These are phyloP conservation scores for Crotophaga sulcirostris DNA, from an alignment of 2,113 vertebrate genomes.

Conservation along the genomic window DNA sequence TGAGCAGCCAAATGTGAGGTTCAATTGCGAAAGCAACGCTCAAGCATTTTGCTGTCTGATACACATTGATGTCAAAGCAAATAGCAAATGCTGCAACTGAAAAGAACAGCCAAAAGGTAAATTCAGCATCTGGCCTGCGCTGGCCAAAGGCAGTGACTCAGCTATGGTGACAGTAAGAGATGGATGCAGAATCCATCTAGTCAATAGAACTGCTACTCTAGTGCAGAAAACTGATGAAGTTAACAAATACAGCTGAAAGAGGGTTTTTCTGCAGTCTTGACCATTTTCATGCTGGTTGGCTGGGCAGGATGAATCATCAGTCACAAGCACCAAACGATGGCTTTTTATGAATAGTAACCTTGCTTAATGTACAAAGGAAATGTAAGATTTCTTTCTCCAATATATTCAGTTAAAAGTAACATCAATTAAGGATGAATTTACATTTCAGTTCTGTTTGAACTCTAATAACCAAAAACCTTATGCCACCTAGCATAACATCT, in stretches of 20 bases:
- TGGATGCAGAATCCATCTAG: not conserved
- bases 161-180: not conserved
- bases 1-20: not conserved
- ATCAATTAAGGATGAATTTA: not conserved
- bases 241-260: not conserved
- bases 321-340: not conserved
- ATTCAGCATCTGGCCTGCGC: not conserved
- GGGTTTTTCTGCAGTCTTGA: not conserved
- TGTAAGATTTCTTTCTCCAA: not conserved
- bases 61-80: not conserved
- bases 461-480: not conserved
- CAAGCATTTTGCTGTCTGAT: not conserved
- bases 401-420: not conserved
- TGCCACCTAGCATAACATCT: not conserved
- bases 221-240: not conserved
- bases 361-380: not conserved
- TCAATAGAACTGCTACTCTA: not conserved
- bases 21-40: not conserved
- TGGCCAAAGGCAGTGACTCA: slow-evolving; percentile 42
- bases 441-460: not conserved
- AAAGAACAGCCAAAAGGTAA: not conserved
- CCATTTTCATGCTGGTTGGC: rapidly evolving
- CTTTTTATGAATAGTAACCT: not conserved
- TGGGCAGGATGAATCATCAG: not conserved
- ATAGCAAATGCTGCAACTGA: not conserved